A percentile compares a stretch with the other conserved stretches of the same genome.
Evolutionary conservation across 92 coral and sea anemone genomes (phyloP).

Genomic region (Parazoanthus darwini): DNA sequence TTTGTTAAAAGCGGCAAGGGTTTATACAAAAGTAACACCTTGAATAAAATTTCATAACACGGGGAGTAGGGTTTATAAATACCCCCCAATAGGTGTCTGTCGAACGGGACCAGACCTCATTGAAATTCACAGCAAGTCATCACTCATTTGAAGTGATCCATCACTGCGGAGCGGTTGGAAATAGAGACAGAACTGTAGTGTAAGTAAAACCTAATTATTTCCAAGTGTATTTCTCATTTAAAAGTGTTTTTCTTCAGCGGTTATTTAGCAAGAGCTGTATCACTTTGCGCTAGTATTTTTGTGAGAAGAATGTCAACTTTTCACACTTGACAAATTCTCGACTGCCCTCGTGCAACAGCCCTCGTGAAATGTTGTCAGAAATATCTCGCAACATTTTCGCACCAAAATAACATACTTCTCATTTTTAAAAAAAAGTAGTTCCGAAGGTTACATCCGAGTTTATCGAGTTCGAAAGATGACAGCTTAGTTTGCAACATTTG

Average conservation of each 20-base stretch:
- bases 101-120: constrained; percentile 15
- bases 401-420: background rate
- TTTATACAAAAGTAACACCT: constrained; percentile 34
- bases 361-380: background rate
- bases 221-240: background rate
- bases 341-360: constrained; percentile 1
- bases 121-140: constrained; percentile 20
- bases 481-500: constrained; percentile 4
- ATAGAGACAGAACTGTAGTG: background rate
- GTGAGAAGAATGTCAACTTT: background rate
- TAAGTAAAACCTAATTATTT: constrained; percentile 15
- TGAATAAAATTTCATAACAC: constrained; percentile 1
- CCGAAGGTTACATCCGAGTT: background rate
- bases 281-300: background rate
- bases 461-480: background rate
- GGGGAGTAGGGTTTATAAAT: background rate
- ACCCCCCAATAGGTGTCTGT: constrained; percentile 2
- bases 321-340: background rate
- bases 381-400: background rate
- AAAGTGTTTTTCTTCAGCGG: background rate
- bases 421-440: background rate
- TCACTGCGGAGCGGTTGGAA: constrained; percentile 22
- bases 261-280: background rate
- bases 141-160: constrained; percentile 42
- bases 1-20: constrained; percentile 31